Percentiles rank a stretch among this genome's conserved stretches.
Conservation (phyloP, 2,888 invertebrate species). For the Gonocerus acuteangulatus region DNA sequence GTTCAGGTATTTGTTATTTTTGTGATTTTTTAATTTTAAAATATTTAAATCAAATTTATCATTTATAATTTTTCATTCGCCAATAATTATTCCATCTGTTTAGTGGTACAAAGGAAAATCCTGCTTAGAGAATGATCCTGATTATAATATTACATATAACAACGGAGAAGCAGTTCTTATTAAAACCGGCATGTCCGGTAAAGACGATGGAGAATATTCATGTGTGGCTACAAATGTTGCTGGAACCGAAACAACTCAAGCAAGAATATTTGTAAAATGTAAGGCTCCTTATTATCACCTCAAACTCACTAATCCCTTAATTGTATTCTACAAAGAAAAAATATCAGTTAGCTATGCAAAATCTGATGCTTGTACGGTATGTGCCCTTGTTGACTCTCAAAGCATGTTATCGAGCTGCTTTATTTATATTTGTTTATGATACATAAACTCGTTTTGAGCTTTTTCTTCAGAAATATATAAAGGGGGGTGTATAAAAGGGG, state of each 20-base stretch:
- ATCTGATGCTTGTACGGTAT: too few species aligned
- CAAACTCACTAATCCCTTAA: too few species aligned
- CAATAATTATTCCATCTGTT: background rate
- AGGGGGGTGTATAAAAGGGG: too few species aligned
- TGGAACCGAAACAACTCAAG: constrained; percentile 57
- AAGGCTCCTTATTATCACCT: too few species aligned
- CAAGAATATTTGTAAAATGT: constrained; percentile 56
- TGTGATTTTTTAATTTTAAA: background rate
- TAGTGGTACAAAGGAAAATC: constrained; percentile 64
- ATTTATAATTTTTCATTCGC: too few species aligned
- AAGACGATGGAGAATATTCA: constrained; percentile 62
- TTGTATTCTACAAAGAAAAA: background rate
- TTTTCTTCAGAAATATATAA: too few species aligned
- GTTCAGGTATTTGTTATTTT: constrained; percentile 44
- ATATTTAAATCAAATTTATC: too few species aligned
- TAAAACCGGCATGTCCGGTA: constrained; percentile 58
- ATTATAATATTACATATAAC: constrained; percentile 69
- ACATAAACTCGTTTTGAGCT: too few species aligned
- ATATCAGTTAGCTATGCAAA: too few species aligned
- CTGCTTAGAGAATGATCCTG: constrained; percentile 63
- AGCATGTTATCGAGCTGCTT: too few species aligned
- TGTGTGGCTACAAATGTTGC: constrained; percentile 62
- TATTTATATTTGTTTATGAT: too few species aligned
- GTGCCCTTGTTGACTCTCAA: too few species aligned
- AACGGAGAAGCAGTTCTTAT: constrained; percentile 69